Evolutionary conservation across 2,888 invertebrate genomes (phyloP), one percentile per base, ranked within the genome.

Genomic region (Embidobia sp.): DNA sequence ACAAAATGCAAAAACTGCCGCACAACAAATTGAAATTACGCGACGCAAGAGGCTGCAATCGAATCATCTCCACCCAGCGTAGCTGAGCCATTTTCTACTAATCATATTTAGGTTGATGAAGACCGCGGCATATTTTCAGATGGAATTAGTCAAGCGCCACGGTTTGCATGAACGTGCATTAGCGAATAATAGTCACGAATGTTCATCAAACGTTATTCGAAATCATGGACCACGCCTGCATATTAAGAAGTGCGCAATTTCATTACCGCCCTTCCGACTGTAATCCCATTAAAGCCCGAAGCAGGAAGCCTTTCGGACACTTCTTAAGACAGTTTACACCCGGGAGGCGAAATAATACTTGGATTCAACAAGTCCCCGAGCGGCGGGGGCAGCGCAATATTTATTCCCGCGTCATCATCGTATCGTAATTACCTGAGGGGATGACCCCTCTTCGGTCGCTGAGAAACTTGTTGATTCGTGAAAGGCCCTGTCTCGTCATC

Each of bases 391-490:
- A 19, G 15, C 18, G 19, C 70, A 55, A 72, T 63, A 55, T 72
- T 72, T 72, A 72, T 63, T 55, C 48, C 53, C 57, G 46, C 29
- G 51, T 16, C 51, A 44, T 61, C 63, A 63, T 63, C 40, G 61
- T 37, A 63, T 55, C 51, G 63, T 63, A 72, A 72, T 72, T 63
- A 48, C 48, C 63, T 26, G 29, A 57, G 53, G 70, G 70, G 46
- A 46, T 61, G 72, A 63, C 63, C 72, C 63, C 29, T 42, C 37
- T 16, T 57, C 27, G 44, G 33, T n/a, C n/a, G n/a, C n/a, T n/a
- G n/a, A 61, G 44, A 15, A 51, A 76, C 76, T 76, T 76, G 76
- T 76, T 76, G 76, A 70, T 70, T 76, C 76, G 76, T 35, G 42
- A 49, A 69, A 70, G 44, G 75, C 53, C 11, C 8, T 19, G 61